Conservation (phyloP, 2,888 invertebrate species). For the Palloptera scutellata region DNA sequence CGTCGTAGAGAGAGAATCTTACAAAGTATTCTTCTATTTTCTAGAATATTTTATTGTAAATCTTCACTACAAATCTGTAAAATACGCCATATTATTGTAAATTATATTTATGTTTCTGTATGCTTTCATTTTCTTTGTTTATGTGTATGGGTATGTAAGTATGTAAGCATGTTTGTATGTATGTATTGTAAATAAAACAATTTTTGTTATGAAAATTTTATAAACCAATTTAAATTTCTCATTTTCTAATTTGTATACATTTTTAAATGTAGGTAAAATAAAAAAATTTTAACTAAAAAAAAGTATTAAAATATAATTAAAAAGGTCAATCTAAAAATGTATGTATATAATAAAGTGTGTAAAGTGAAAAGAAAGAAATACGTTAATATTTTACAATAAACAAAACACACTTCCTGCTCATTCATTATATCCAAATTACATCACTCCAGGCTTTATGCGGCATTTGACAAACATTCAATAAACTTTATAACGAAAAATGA, state of each 20-base stretch:
- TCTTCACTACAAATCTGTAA: neutral
- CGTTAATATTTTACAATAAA: conserved; percentile 14
- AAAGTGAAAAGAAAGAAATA: conserved; percentile 5
- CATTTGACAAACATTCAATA: too few species aligned
- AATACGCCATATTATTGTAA: too few species aligned
- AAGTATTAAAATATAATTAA: neutral
- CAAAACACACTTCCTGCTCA: conserved; percentile 8
- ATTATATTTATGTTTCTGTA: too few species aligned
- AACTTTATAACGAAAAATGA: too few species aligned
- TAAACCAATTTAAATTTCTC: conserved; percentile 24
- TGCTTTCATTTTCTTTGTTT: too few species aligned
- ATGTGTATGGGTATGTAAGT: too few species aligned
- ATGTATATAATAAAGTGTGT: too few species aligned
- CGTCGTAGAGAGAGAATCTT: too few species aligned
- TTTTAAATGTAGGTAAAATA: neutral
- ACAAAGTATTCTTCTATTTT: too few species aligned
- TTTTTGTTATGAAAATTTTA: conserved; percentile 1
- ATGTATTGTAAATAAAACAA: conserved; percentile 8
- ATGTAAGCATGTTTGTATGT: too few species aligned
- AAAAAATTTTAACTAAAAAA: neutral
- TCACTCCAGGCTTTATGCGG: too few species aligned
- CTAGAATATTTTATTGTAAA: neutral
- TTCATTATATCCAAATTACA: neutral
- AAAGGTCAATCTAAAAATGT: too few species aligned
- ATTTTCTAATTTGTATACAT: conserved; percentile 7